Conservation (phyloP, 2,888 invertebrate species). For the Hylaea fasciaria region DNA sequence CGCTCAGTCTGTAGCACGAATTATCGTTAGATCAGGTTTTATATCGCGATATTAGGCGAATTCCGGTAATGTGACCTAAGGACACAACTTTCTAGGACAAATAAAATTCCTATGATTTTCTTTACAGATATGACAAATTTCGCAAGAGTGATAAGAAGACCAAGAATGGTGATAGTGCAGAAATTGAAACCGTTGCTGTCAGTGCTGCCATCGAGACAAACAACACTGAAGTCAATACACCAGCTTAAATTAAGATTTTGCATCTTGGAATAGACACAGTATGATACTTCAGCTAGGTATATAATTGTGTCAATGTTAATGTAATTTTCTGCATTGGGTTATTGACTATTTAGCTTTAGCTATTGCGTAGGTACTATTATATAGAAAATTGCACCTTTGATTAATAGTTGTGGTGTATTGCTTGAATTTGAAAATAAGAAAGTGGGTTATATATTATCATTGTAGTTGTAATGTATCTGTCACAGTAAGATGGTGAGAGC, state of each 20-base stretch:
- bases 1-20: too few relatives aligned
- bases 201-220: slow-evolving; percentile 68
- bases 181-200: slow-evolving; percentile 62
- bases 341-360: not conserved
- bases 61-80: slow-evolving; percentile 1
- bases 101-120: not conserved
- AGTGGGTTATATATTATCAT: too few relatives aligned
- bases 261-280: not conserved
- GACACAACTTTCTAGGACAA: not conserved
- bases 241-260: slow-evolving; percentile 51
- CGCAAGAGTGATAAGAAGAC: slow-evolving; percentile 87
- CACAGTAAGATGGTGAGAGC: too few relatives aligned
- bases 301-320: slow-evolving; percentile 3
- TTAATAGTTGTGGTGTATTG: too few relatives aligned
- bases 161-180: slow-evolving; percentile 73
- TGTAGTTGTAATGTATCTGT: too few relatives aligned
- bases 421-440: too few relatives aligned
- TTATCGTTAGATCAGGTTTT: too few relatives aligned
- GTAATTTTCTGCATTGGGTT: not conserved
- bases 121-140: slow-evolving; percentile 86
- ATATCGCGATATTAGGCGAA: too few relatives aligned
- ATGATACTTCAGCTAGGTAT: too few relatives aligned
- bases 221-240: slow-evolving; percentile 62
- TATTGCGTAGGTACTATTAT: not conserved
- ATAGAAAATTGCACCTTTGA: not conserved